Evolutionary conservation across 1,140 invertebrate genomes (phyloP).

Genomic region (Drosophila yakuba): DNA sequence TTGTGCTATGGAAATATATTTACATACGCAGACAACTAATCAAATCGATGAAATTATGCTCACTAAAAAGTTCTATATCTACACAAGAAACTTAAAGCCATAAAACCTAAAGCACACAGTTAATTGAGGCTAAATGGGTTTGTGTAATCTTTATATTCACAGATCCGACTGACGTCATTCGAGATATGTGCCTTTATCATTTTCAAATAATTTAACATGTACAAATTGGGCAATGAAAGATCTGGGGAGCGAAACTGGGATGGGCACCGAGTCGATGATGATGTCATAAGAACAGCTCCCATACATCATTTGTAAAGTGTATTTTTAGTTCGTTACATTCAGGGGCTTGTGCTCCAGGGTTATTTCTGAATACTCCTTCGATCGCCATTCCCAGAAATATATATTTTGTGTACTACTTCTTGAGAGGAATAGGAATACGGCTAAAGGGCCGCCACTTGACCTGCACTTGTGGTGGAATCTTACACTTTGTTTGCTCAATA

Average conservation of each 20-base stretch:
- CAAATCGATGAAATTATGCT: too few relatives aligned
- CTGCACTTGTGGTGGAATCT: conserved; percentile 1
- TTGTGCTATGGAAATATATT: too few relatives aligned
- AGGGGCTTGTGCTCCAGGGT: background rate
- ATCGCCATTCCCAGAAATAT: background rate
- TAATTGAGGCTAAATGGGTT: conserved; percentile 16
- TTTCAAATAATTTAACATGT: conserved; percentile 23
- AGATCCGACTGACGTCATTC: conserved; percentile 51
- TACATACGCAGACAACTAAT: too few relatives aligned
- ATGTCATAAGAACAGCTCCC: conserved; percentile 6
- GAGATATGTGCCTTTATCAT: conserved; percentile 22
- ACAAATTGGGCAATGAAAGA: background rate
- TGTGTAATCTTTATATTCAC: conserved; percentile 55
- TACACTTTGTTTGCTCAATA: conserved; percentile 24
- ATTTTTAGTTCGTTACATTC: background rate
- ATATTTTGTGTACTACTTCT: background rate
- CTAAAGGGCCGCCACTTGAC: conserved; percentile 6
- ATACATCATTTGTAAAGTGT: background rate
- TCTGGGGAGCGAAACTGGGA: background rate
- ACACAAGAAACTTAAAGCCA: conserved; percentile 1
- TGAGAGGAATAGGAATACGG: background rate
- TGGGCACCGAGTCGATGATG: conserved; percentile 1
- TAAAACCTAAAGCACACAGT: background rate
- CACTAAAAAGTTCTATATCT: background rate
- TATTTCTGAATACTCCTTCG: background rate